phyloP scores from a whole-genome alignment of 2,797 vertebrate species.

The Lacerta bilineata region DNA sequence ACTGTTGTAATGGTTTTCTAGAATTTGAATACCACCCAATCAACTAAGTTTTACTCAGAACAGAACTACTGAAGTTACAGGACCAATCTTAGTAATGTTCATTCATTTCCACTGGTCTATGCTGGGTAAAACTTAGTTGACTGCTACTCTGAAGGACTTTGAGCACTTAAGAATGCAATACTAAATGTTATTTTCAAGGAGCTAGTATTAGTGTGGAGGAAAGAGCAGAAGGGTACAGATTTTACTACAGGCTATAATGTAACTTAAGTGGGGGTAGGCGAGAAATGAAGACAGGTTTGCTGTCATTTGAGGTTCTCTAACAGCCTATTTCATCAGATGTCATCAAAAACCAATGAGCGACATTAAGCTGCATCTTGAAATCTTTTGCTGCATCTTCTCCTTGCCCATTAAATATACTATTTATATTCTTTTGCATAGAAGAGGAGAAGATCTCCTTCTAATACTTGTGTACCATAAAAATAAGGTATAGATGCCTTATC shows the following conservation, averaged over 20 bases:
- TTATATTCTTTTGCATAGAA: conserved; percentile 14
- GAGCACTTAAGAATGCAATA: neutral
- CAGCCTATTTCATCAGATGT: neutral
- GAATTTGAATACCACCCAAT: neutral
- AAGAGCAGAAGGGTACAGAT: neutral
- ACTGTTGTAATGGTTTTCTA: neutral
- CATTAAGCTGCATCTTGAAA: neutral
- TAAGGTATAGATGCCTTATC: neutral
- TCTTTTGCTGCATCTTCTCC: neutral
- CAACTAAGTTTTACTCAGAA: too few relatives aligned
- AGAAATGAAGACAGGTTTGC: neutral
- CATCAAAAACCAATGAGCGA: neutral
- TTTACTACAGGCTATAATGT: neutral
- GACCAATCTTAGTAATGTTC: too few relatives aligned
- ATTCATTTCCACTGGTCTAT: too few relatives aligned
- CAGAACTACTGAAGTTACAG: too few relatives aligned
- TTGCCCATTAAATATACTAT: neutral
- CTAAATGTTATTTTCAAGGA: neutral
- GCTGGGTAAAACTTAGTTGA: too few relatives aligned
- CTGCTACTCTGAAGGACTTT: neutral
- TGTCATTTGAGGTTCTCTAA: neutral
- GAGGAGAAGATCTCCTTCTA: conserved; percentile 32
- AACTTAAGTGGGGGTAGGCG: too few relatives aligned
- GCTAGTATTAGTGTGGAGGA: neutral
- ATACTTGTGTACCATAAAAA: conserved; percentile 23